These are phyloP conservation scores for Lasioglossum vierecki DNA, from an alignment of 2,888 invertebrate species.

Conservation along the genomic window DNA sequence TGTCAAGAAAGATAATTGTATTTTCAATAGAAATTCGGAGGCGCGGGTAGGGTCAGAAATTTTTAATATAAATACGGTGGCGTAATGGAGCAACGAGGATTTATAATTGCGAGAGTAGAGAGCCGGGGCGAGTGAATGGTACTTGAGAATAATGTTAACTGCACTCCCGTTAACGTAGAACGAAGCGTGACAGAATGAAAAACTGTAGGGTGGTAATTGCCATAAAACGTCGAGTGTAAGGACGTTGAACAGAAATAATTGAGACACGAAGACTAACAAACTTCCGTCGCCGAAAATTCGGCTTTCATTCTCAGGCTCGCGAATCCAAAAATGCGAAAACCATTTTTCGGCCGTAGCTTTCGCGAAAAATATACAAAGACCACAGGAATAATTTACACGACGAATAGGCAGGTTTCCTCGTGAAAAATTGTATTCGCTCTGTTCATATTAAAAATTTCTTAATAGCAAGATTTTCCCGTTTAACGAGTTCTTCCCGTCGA, in stretches of 20 bases:
- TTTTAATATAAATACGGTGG: neutral
- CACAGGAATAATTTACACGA: neutral
- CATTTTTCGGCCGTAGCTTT: neutral
- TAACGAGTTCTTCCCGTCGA: neutral
- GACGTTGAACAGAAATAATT: conserved; percentile 2
- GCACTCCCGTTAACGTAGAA: neutral
- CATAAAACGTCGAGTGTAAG: conserved; percentile 22
- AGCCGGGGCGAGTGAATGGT: conserved; percentile 22
- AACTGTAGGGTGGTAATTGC: conserved; percentile 9
- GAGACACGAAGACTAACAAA: conserved; percentile 8
- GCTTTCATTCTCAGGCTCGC: neutral
- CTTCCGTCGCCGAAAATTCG: neutral
- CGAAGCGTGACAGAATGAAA: conserved; percentile 15
- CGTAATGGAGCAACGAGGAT: conserved; percentile 2
- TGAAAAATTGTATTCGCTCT: neutral
- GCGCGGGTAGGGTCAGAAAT: neutral
- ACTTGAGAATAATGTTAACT: conserved; percentile 30
- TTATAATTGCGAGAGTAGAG: conserved; percentile 9
- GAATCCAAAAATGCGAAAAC: neutral
- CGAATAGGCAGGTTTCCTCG: neutral
- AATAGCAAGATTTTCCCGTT: neutral
- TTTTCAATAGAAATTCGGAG: neutral
- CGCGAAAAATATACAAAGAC: neutral
- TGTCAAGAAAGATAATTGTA: neutral
- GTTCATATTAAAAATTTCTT: neutral